Percentiles rank a stretch among this genome's conserved stretches.
Evolutionary conservation across 2,113 vertebrate genomes (phyloP).

Genomic region (Ageneiosus marmoratus): DNA sequence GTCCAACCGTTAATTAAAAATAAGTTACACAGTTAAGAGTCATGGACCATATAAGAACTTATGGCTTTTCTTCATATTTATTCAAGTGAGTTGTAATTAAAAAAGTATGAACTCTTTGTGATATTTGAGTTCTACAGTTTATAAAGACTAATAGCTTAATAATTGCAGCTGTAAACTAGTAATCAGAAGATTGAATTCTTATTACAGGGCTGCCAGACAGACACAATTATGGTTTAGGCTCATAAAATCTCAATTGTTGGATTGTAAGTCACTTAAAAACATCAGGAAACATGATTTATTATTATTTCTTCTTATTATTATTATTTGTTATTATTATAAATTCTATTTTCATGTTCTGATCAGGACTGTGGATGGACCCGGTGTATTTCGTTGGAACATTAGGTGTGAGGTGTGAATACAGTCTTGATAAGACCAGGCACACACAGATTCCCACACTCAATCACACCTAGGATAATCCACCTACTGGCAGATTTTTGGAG

Average conservation of each 20-base stretch:
- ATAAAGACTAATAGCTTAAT: neutral
- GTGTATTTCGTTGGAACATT: neutral
- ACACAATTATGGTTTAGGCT: neutral
- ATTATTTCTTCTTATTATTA: too few species aligned
- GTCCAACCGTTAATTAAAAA: neutral
- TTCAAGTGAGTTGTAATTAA: neutral
- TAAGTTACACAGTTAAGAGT: neutral
- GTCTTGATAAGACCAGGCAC: neutral
- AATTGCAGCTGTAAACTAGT: neutral
- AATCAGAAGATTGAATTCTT: neutral
- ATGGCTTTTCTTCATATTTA: neutral
- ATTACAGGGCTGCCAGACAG: neutral
- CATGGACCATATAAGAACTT: neutral
- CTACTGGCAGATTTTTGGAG: conserved; percentile 1
- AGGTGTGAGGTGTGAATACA: neutral
- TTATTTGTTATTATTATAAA: too few species aligned
- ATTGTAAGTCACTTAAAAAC: neutral
- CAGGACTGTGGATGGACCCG: neutral
- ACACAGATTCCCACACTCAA: conserved; percentile 2
- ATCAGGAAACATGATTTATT: too few species aligned
- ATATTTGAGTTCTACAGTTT: neutral
- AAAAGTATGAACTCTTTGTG: neutral
- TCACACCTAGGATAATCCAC: neutral
- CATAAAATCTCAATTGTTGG: neutral
- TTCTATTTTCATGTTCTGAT: neutral